phyloP scores from a whole-genome alignment of 2,797 vertebrate genomes.

The Linurgus olivaceus region DNA sequence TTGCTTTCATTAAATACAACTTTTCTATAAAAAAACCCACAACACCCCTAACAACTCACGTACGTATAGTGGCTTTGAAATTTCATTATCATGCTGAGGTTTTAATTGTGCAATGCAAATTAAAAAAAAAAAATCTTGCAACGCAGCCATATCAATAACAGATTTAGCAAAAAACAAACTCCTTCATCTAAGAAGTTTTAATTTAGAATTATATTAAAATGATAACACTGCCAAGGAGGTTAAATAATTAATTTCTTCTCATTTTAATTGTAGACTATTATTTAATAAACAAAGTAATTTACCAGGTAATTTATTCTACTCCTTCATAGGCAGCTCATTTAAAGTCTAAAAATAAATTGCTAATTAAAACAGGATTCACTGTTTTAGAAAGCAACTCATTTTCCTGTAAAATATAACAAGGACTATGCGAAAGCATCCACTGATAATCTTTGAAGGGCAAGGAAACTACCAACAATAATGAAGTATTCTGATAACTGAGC shows the following conservation, averaged over 20 bases:
- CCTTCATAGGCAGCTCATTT: constrained; percentile 60
- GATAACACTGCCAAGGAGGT: constrained; percentile 60
- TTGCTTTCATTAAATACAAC: constrained; percentile 54
- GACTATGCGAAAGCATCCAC: not conserved
- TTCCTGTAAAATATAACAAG: constrained; percentile 52
- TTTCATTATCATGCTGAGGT: constrained; percentile 63
- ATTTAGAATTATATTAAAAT: constrained; percentile 75
- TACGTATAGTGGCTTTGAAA: constrained; percentile 2
- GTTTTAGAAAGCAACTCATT: constrained; percentile 67
- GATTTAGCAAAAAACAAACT: constrained; percentile 67
- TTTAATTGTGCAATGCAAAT: constrained; percentile 80
- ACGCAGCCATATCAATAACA: constrained; percentile 72
- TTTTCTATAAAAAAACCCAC: not conserved
- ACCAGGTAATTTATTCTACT: constrained; percentile 70
- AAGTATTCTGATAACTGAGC: constrained; percentile 33
- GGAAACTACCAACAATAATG: constrained; percentile 5
- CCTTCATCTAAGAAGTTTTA: constrained; percentile 58
- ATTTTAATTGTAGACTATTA: constrained; percentile 75
- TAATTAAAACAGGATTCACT: constrained; percentile 69
- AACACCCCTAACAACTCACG: not conserved
- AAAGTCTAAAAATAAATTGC: constrained; percentile 70
- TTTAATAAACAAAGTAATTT: constrained; percentile 75
- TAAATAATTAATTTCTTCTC: constrained; percentile 70
- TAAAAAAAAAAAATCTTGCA: constrained; percentile 75
- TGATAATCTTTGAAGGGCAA: constrained; percentile 44